These are phyloP conservation scores for Drosophila malerkotliana DNA, from an alignment of 1,140 invertebrate genomes.

Conservation along the genomic window DNA sequence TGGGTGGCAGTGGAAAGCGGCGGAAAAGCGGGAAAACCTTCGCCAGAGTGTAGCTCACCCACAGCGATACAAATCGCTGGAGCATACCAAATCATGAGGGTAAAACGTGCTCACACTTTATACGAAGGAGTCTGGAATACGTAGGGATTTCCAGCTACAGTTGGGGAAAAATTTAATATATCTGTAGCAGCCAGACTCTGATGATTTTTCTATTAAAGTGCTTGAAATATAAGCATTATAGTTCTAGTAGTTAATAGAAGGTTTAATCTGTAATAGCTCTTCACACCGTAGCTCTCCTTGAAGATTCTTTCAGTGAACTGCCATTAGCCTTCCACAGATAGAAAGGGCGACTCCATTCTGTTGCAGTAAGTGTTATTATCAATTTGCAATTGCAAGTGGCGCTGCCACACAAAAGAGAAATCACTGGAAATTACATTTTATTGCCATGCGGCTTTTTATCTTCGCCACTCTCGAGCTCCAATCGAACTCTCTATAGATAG, in stretches of 20 bases:
- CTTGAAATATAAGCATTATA: too few relatives aligned
- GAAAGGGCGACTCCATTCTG: constrained; percentile 34
- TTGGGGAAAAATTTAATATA: constrained; percentile 12
- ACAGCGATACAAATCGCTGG: constrained; percentile 68
- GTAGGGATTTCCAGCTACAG: constrained; percentile 9
- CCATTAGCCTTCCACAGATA: constrained; percentile 9
- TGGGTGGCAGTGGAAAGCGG: constrained; percentile 8
- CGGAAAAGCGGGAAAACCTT: constrained; percentile 29
- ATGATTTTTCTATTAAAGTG: too few relatives aligned
- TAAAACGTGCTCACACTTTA: constrained; percentile 57
- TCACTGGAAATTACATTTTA: constrained; percentile 76
- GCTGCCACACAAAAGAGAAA: constrained; percentile 68
- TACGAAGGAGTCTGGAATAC: neutral
- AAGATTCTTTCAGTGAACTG: constrained; percentile 14
- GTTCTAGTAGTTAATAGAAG: too few relatives aligned
- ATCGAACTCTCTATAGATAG: constrained; percentile 18
- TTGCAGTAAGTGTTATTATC: constrained; percentile 75
- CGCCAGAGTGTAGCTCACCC: constrained; percentile 36
- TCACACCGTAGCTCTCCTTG: too few relatives aligned
- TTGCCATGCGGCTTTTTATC: constrained; percentile 38
- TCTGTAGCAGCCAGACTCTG: neutral
- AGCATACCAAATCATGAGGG: constrained; percentile 68
- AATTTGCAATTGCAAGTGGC: constrained; percentile 70
- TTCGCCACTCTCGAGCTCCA: neutral
- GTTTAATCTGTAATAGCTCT: too few relatives aligned